Evolutionary conservation across 2,113 vertebrate species (phyloP).

Genomic region (Toxotes chatareus): DNA sequence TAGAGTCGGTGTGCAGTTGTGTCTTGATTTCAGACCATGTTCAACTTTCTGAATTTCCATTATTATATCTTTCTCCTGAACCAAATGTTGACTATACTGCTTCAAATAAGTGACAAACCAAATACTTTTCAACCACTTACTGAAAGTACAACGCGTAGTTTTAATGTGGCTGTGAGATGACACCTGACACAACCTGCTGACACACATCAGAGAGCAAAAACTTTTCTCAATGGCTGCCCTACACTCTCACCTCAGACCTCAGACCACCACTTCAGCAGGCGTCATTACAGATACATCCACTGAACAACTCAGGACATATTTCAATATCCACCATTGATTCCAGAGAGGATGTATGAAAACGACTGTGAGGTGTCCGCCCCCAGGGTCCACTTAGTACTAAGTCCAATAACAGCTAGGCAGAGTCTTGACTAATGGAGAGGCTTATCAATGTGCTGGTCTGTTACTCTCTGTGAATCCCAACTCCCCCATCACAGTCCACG

Average conservation of each 20-base stretch:
- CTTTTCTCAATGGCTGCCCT: background rate
- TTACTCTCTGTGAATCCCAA: constrained; percentile 38
- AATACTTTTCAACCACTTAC: background rate
- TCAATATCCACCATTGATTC: constrained; percentile 74
- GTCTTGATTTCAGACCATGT: too few species aligned
- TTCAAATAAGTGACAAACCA: background rate
- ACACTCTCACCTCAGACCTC: constrained; percentile 41
- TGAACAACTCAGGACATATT: constrained; percentile 51
- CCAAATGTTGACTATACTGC: background rate
- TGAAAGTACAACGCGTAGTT: background rate
- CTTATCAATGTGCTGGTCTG: constrained; percentile 64
- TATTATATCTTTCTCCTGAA: background rate
- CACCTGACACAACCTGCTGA: constrained; percentile 22
- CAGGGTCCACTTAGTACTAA: constrained; percentile 69
- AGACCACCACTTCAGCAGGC: constrained; percentile 26
- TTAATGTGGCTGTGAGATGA: background rate
- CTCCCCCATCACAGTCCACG: background rate
- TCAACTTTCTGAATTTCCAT: background rate
- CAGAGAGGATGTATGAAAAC: constrained; percentile 66
- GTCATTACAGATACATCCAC: constrained; percentile 44
- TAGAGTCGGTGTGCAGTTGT: too few species aligned
- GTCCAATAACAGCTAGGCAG: constrained; percentile 76
- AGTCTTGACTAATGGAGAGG: constrained; percentile 65
- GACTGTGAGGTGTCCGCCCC: constrained; percentile 56
- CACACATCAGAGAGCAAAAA: constrained; percentile 13